phyloP scores from a whole-genome alignment of 2,113 vertebrate genomes.

The Scytalopus superciliaris region DNA sequence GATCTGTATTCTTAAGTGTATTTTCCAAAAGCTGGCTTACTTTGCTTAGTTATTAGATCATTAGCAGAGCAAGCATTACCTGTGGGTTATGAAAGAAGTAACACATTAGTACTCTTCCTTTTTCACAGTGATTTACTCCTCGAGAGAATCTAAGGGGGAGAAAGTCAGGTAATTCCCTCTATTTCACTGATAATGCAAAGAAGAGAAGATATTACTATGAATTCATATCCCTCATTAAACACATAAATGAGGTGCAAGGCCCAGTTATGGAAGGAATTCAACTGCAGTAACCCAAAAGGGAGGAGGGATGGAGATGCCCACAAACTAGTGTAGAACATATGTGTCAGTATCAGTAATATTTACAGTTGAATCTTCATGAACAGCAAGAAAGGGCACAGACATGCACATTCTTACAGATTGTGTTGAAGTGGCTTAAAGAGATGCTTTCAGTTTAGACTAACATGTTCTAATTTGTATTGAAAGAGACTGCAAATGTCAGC shows the following conservation, averaged over 20 bases:
- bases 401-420: constrained; percentile 51
- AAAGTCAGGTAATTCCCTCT: background rate
- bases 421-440: constrained; percentile 41
- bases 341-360: constrained; percentile 45
- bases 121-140: background rate
- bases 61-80: background rate
- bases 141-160: background rate
- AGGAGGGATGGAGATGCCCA: background rate
- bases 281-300: background rate
- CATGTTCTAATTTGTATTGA: constrained; percentile 52
- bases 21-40: background rate
- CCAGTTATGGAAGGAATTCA: background rate
- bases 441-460: constrained; percentile 52
- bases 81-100: background rate
- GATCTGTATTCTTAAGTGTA: background rate
- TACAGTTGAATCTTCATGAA: constrained; percentile 10
- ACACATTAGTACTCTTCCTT: background rate
- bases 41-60: background rate
- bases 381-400: constrained; percentile 47
- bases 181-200: background rate
- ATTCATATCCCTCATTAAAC: background rate
- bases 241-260: background rate
- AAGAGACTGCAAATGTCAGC: constrained; percentile 33
- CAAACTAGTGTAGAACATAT: constrained; percentile 44
- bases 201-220: background rate